Evolutionary conservation across 2,113 vertebrate genomes (phyloP).

Genomic region (Varanus salvator): DNA sequence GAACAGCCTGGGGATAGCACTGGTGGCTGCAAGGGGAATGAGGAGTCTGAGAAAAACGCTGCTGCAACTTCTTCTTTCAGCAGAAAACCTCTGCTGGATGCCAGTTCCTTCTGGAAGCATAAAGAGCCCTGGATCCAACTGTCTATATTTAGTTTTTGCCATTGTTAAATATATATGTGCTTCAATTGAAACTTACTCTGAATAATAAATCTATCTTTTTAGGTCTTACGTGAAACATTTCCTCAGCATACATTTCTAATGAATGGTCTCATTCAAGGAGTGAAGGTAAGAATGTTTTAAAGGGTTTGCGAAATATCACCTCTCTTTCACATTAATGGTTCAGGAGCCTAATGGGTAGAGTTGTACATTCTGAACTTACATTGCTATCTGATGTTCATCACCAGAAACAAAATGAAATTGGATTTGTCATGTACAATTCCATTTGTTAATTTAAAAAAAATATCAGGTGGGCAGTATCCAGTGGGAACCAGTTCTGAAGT

Average conservation of each 20-base stretch:
- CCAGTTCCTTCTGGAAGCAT: not conserved
- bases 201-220: slow-evolving; percentile 38
- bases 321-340: not conserved
- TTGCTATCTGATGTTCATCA: not conserved
- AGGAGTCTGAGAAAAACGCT: not conserved
- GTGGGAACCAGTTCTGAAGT: no score
- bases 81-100: not conserved
- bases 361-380: not conserved
- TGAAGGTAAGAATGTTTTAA: slow-evolving; percentile 86
- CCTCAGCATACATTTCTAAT: slow-evolving; percentile 95
- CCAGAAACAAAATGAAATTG: not conserved
- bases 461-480: not conserved
- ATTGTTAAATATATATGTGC: not conserved
- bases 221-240: slow-evolving; percentile 97
- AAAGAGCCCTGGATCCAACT: not conserved
- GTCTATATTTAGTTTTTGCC: not conserved
- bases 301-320: not conserved
- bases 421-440: not conserved
- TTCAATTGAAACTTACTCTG: slow-evolving; percentile 36
- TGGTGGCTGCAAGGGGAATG: not conserved
- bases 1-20: not conserved
- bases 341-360: not conserved
- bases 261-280: slow-evolving; percentile 97
- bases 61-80: not conserved
- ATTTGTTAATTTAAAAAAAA: not conserved